phyloP scores from a whole-genome alignment of 2,113 vertebrate genomes.

The Microtus pennsylvanicus region DNA sequence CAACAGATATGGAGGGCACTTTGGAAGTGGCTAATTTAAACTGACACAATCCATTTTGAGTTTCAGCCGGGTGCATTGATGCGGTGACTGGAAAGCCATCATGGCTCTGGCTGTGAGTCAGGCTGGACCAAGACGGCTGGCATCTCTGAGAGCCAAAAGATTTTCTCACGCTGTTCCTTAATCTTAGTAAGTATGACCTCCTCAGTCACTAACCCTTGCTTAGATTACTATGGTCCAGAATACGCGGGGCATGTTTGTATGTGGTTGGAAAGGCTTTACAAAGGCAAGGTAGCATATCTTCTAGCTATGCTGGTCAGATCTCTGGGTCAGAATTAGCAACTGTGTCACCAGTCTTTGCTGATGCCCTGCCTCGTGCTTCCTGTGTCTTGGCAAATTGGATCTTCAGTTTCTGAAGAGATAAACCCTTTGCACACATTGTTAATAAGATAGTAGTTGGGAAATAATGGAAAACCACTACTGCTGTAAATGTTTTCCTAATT shows the following conservation, averaged over 20 bases:
- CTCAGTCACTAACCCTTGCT: not conserved
- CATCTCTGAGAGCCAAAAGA: not conserved
- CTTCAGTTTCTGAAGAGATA: slow-evolving; percentile 22
- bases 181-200: slow-evolving; percentile 3
- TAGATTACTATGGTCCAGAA: not conserved
- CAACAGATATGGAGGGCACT: slow-evolving; percentile 51
- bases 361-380: not conserved
- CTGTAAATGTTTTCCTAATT: slow-evolving; percentile 55
- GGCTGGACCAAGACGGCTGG: not conserved
- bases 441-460: slow-evolving; percentile 43
- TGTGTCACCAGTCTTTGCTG: not conserved
- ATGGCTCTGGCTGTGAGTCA: not conserved
- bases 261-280: slow-evolving; percentile 35
- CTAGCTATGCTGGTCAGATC: not conserved
- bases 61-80: slow-evolving; percentile 32
- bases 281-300: not conserved
- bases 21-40: slow-evolving; percentile 74
- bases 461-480: slow-evolving; percentile 49
- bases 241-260: not conserved
- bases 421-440: not conserved
- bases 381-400: not conserved
- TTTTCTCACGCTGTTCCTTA: not conserved
- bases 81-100: not conserved
- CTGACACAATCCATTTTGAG: slow-evolving; percentile 57
- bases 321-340: not conserved